Evolutionary conservation across 1,140 invertebrate species (phyloP).

Genomic region (Parapsyche elsis): DNA sequence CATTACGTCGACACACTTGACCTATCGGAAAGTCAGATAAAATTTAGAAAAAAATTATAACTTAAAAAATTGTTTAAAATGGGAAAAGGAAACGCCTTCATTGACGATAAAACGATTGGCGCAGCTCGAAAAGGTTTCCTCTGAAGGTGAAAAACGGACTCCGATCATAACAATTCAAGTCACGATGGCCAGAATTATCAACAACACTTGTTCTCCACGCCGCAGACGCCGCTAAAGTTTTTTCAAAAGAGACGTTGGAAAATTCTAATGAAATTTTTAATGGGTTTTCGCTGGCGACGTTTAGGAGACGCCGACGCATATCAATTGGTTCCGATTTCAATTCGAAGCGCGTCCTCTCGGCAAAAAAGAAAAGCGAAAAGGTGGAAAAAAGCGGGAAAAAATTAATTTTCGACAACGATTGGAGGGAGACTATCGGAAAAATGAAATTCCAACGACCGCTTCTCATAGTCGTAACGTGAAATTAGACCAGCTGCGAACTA

Average conservation of each 20-base stretch:
- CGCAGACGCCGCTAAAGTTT: background rate
- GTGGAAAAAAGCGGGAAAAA: background rate
- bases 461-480: background rate
- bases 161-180: conserved; percentile 31
- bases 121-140: conserved; percentile 38
- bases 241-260: conserved; percentile 22
- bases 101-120: conserved; percentile 1
- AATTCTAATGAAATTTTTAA: conserved; percentile 54
- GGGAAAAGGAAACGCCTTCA: too few relatives aligned
- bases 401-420: conserved; percentile 22
- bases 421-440: background rate
- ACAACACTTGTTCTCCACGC: conserved; percentile 47
- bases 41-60: too few relatives aligned
- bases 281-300: conserved; percentile 49
- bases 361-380: background rate
- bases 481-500: too few relatives aligned
- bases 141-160: background rate
- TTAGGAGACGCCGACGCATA: conserved; percentile 50
- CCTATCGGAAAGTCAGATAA: too few relatives aligned
- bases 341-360: conserved; percentile 39
- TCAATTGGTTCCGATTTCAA: conserved; percentile 52
- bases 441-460: conserved; percentile 9
- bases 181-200: conserved; percentile 45
- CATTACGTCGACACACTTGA: too few relatives aligned
- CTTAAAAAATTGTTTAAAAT: too few relatives aligned